Percentiles rank a stretch among this genome's conserved stretches.
phyloP scores from a whole-genome alignment of 2,113 vertebrate genomes.

The Micronycteris hirsuta region DNA sequence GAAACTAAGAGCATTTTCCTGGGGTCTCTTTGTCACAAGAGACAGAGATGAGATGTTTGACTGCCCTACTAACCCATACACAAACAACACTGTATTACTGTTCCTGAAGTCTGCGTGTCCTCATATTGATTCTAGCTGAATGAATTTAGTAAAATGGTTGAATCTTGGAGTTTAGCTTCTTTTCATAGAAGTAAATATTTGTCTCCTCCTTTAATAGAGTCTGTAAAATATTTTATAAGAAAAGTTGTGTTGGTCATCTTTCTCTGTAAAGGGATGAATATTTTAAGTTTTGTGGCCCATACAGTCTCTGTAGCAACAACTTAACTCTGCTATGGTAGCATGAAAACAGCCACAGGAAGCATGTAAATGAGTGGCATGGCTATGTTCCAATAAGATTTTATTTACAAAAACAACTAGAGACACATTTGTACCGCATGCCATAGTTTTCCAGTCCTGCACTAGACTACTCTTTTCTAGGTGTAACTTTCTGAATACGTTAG shows the following conservation, averaged over 20 bases:
- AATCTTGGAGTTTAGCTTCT: background rate
- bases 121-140: background rate
- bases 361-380: background rate
- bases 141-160: background rate
- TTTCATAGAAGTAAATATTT: background rate
- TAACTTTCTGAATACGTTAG: background rate
- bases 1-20: background rate
- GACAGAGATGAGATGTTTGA: background rate
- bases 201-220: background rate
- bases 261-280: background rate
- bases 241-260: background rate
- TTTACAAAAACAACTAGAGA: background rate
- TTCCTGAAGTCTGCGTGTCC: background rate
- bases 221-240: slow-evolving; percentile 12
- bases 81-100: background rate
- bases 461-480: background rate
- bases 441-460: background rate
- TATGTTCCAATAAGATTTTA: slow-evolving; percentile 13
- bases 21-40: background rate
- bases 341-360: background rate
- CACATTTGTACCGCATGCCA: background rate
- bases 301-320: background rate
- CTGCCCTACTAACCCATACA: background rate
- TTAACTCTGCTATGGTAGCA: background rate
- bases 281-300: background rate